Conservation (phyloP, 2,888 invertebrate genomes). For the Dastarcus helophoroides region DNA sequence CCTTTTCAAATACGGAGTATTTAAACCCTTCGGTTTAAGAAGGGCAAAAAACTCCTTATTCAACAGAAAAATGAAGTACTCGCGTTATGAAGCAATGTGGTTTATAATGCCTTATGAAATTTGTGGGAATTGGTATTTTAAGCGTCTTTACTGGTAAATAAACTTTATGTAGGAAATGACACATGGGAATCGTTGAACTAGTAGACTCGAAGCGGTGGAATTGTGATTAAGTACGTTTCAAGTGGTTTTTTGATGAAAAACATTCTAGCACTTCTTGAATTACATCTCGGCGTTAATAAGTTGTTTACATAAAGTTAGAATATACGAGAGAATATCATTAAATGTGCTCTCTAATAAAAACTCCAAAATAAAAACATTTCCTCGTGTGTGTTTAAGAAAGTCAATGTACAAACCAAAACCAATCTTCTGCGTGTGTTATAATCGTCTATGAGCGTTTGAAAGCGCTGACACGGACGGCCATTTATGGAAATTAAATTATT, state of each 20-base stretch:
- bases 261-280: not conserved
- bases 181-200: too few species aligned
- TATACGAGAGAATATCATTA: not conserved
- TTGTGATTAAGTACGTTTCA: too few species aligned
- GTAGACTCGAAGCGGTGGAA: too few species aligned
- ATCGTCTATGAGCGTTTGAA: not conserved
- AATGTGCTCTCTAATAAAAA: not conserved
- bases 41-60: too few species aligned
- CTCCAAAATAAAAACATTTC: not conserved
- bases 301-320: slow-evolving; percentile 1
- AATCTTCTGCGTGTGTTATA: not conserved
- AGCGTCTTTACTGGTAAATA: too few species aligned
- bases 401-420: not conserved
- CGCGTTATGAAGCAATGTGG: too few species aligned
- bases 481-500: slow-evolving; percentile 1
- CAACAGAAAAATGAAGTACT: too few species aligned
- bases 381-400: slow-evolving; percentile 1
- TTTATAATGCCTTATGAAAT: too few species aligned
- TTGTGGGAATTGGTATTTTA: too few species aligned
- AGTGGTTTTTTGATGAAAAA: slow-evolving; percentile 1
- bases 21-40: slow-evolving; percentile 14
- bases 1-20: slow-evolving; percentile 15
- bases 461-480: not conserved
- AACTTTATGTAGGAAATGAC: too few species aligned
- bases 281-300: slow-evolving; percentile 1